These are phyloP conservation scores for Sanderia malayensis DNA, from an alignment of 30 jellyfish, hydroid and myxozoan genomes.

Conservation along the genomic window DNA sequence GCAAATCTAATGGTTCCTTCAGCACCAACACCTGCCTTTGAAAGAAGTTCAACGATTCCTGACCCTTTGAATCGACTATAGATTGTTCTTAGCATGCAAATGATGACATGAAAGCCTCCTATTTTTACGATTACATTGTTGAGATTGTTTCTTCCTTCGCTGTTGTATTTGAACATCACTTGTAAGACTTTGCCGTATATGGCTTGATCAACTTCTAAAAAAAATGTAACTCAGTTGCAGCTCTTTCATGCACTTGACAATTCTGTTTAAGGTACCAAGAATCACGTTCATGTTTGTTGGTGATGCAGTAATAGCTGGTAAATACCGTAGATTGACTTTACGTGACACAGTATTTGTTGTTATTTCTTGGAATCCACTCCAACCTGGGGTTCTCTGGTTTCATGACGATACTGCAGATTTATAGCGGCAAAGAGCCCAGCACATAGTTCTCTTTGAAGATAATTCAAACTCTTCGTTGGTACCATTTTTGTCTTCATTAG, in stretches of 20 bases:
- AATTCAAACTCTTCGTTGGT: slow-evolving; percentile 30
- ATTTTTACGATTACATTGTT: slow-evolving; percentile 23
- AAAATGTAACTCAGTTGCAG: slow-evolving; percentile 11
- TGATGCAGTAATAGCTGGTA: slow-evolving; percentile 48
- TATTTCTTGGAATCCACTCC: slow-evolving; percentile 36
- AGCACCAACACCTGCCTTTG: slow-evolving; percentile 49
- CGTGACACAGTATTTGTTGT: slow-evolving; percentile 36
- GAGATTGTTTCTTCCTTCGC: slow-evolving; percentile 14
- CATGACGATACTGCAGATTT: slow-evolving; percentile 10
- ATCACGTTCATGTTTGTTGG: slow-evolving; percentile 52
- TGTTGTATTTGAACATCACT: slow-evolving; percentile 10
- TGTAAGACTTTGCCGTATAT: slow-evolving; percentile 37
- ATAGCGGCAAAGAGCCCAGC: slow-evolving; percentile 39
- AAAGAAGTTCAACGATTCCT: slow-evolving; percentile 4
- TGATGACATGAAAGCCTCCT: slow-evolving; percentile 46
- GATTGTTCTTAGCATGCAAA: slow-evolving; percentile 32
- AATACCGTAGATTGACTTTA: slow-evolving; percentile 47
- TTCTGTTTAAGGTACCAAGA: slow-evolving; percentile 17
- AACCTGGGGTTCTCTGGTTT: slow-evolving; percentile 27
- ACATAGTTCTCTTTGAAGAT: slow-evolving; percentile 34
- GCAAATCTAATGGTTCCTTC: slow-evolving; percentile 40
- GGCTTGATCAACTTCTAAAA: slow-evolving; percentile 46
- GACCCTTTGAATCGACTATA: slow-evolving; percentile 37
- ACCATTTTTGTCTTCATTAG: slow-evolving; percentile 26
- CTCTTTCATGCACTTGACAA: slow-evolving; percentile 24